A percentile compares a stretch with the other conserved stretches of the same genome.
Evolutionary conservation across 2,113 vertebrate species (phyloP).

Genomic region (Pteruthius melanotis): DNA sequence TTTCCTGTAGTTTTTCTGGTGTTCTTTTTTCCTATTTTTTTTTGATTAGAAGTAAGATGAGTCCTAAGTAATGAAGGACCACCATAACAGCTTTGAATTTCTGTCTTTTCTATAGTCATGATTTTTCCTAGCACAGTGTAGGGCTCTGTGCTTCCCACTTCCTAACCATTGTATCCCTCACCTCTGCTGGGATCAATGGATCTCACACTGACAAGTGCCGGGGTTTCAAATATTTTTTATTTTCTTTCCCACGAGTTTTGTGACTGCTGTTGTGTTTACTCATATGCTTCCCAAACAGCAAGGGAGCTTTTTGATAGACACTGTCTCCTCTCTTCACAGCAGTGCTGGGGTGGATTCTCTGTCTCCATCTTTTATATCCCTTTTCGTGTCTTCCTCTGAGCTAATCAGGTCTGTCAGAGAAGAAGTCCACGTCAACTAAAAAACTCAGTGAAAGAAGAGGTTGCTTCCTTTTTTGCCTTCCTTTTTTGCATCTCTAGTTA

Average conservation of each 20-base stretch:
- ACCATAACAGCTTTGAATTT: neutral
- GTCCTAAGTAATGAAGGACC: neutral
- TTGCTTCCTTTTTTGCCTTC: neutral
- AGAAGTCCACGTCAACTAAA: neutral
- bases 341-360: fast-evolving
- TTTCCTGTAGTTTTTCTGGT: neutral
- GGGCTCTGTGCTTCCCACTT: neutral
- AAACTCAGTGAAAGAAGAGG: neutral
- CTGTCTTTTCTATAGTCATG: neutral
- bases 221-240: slow-evolving; percentile 31
- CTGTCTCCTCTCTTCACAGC: neutral
- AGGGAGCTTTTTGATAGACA: neutral
- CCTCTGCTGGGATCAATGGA: neutral
- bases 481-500: neutral
- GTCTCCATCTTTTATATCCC: neutral
- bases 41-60: neutral
- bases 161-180: neutral
- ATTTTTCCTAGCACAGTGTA: neutral
- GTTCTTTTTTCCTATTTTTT: neutral
- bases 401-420: neutral
- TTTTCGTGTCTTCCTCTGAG: neutral
- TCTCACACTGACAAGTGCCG: neutral
- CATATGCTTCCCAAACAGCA: slow-evolving; percentile 12
- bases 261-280: slow-evolving; percentile 41
- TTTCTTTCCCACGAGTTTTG: slow-evolving; percentile 53